Conservation (phyloP, 2,797 vertebrate genomes). For the Dallia pectoralis region DNA sequence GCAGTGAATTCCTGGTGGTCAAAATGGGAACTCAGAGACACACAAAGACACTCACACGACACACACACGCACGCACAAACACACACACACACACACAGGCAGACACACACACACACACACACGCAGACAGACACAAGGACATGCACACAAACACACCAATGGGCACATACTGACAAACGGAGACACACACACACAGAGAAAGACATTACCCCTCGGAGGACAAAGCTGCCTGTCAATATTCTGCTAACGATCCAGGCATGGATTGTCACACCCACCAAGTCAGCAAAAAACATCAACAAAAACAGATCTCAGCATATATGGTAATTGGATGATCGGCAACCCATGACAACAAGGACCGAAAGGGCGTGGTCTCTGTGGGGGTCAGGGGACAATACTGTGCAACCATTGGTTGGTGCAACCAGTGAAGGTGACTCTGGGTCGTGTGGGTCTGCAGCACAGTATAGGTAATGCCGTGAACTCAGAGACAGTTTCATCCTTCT, state of each 20-base stretch:
- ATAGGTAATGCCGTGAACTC: too few species aligned
- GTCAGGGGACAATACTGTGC: background rate
- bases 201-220: slow-evolving; percentile 15
- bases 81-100: too few species aligned
- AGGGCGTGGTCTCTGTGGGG: background rate
- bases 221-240: slow-evolving; percentile 58
- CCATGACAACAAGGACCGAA: background rate
- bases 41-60: too few species aligned
- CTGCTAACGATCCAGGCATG: slow-evolving; percentile 50
- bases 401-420: too few species aligned
- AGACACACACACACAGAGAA: background rate
- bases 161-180: too few species aligned
- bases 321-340: background rate
- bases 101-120: too few species aligned
- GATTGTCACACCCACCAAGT: slow-evolving; percentile 51
- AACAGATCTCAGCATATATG: background rate
- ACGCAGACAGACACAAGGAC: too few species aligned
- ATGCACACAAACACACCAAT: too few species aligned
- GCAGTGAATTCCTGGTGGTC: slow-evolving; percentile 31
- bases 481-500: too few species aligned
- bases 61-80: too few species aligned
- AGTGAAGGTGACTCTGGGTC: too few species aligned
- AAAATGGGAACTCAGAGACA: slow-evolving; percentile 10
- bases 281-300: slow-evolving; percentile 36
- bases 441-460: too few species aligned